phyloP scores from a whole-genome alignment of 2,113 vertebrate species.

The Morone saxatilis region DNA sequence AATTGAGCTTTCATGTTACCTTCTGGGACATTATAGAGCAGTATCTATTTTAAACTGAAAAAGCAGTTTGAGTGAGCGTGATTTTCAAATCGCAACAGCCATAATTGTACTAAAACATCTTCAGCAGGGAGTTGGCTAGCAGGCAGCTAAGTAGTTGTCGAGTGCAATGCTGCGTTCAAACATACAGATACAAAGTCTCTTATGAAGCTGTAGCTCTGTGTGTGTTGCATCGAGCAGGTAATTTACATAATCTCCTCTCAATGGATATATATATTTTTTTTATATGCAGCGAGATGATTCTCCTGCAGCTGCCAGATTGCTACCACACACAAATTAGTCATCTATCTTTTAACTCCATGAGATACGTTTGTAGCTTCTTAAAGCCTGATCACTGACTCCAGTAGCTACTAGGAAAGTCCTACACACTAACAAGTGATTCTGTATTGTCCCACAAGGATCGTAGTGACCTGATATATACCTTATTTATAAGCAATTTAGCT shows the following conservation, averaged over 20 bases:
- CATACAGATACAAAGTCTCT: too few species aligned
- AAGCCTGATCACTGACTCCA: conserved; percentile 5
- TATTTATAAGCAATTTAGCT: conserved; percentile 30
- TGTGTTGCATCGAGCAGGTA: not conserved
- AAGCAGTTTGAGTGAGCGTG: not conserved
- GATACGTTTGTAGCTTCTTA: conserved; percentile 18
- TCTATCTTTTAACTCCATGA: conserved; percentile 17
- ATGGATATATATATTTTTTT: not conserved
- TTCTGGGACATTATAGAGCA: not conserved
- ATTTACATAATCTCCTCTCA: not conserved
- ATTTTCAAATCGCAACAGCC: too few species aligned
- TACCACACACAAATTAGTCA: conserved; percentile 45
- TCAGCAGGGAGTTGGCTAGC: too few species aligned
- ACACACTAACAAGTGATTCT: not conserved
- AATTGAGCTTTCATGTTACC: not conserved
- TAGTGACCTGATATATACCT: conserved; percentile 1
- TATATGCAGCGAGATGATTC: conserved; percentile 6
- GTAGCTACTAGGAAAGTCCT: not conserved
- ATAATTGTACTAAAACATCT: too few species aligned
- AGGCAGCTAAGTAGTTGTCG: too few species aligned
- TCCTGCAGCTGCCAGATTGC: conserved; percentile 29
- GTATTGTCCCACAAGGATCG: conserved; percentile 7
- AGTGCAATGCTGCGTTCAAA: too few species aligned
- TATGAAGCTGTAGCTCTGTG: not conserved
- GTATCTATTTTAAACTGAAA: not conserved